phyloP scores from a whole-genome alignment of 2,113 vertebrate species.

The Mormyrus lacerda region DNA sequence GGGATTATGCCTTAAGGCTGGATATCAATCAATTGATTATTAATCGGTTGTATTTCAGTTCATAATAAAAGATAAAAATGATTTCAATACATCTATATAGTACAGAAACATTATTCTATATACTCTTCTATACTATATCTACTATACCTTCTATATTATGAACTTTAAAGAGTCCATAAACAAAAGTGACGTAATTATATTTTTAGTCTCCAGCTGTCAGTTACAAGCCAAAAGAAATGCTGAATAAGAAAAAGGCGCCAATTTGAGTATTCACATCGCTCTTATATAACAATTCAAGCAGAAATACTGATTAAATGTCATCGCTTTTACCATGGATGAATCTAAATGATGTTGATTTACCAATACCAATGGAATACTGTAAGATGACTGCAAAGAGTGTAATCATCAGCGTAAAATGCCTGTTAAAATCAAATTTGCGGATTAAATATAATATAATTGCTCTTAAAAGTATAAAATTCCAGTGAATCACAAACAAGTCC shows the following conservation, averaged over 20 bases:
- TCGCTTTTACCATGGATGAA: background rate
- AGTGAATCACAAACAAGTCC: background rate
- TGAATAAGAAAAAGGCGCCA: background rate
- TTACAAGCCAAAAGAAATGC: background rate
- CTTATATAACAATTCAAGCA: background rate
- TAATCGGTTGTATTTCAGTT: background rate
- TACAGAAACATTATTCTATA: background rate
- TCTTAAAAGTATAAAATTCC: background rate
- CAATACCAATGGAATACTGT: background rate
- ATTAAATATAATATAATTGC: background rate
- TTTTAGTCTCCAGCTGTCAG: background rate
- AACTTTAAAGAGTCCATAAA: background rate
- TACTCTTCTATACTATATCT: too few relatives aligned
- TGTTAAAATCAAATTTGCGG: background rate
- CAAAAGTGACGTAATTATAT: background rate
- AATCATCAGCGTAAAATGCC: background rate
- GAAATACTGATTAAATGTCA: background rate
- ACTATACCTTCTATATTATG: background rate
- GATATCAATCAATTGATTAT: background rate
- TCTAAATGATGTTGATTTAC: background rate
- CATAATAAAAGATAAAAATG: background rate
- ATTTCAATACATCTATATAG: background rate
- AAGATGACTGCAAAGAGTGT: background rate
- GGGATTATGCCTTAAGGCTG: background rate
- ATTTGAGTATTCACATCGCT: background rate